These are phyloP conservation scores for Ectemnius lituratus DNA, from an alignment of 2,888 invertebrate species.

Conservation along the genomic window DNA sequence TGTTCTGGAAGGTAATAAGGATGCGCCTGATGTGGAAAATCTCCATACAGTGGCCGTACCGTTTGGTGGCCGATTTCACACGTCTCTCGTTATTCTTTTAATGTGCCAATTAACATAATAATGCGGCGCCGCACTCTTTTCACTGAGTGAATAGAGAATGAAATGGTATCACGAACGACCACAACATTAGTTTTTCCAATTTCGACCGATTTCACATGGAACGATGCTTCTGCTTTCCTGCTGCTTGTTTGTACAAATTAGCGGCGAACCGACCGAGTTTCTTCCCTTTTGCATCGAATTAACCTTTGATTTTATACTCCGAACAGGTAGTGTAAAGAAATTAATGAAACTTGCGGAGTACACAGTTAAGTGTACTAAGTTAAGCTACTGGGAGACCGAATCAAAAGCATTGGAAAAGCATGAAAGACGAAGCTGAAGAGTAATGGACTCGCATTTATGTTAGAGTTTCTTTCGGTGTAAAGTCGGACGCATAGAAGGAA, in stretches of 20 bases:
- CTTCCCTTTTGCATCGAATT: neutral
- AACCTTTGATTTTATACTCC: too few species aligned
- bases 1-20: too few species aligned
- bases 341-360: too few species aligned
- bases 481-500: too few species aligned
- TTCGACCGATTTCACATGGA: conserved; percentile 37
- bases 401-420: too few species aligned
- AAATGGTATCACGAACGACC: conserved; percentile 9
- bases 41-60: neutral
- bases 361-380: too few species aligned
- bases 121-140: conserved; percentile 8
- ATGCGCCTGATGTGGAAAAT: neutral
- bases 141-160: conserved; percentile 16
- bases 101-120: conserved; percentile 12
- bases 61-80: conserved; percentile 33
- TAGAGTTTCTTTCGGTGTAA: too few species aligned
- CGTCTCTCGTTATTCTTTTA: conserved; percentile 8
- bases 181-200: conserved; percentile 17
- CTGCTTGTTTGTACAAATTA: conserved; percentile 11
- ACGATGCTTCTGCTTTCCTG: conserved; percentile 16
- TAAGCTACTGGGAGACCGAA: too few species aligned
- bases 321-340: too few species aligned
- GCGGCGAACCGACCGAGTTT: neutral
- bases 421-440: too few species aligned
- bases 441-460: too few species aligned